phyloP scores from a whole-genome alignment of 2,888 invertebrate species.

The Drosophila pseudotakahashii region DNA sequence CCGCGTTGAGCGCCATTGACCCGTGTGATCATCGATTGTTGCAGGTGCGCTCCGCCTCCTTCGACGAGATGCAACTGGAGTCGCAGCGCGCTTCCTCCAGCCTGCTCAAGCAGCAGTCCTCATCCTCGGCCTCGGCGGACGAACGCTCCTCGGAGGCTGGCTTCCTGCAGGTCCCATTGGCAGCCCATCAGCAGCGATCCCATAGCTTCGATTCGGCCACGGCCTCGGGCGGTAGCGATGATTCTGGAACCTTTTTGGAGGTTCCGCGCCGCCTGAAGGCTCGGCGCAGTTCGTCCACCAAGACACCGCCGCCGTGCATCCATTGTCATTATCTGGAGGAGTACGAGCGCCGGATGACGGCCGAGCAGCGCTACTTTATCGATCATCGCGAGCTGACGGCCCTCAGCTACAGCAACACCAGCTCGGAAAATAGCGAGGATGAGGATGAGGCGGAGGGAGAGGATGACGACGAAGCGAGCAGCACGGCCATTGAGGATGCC shows the following conservation, averaged over 20 bases:
- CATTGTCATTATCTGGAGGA: conserved; percentile 92
- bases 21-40: conserved; percentile 21
- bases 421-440: conserved; percentile 85
- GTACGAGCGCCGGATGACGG: conserved; percentile 87
- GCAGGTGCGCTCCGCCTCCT: conserved; percentile 93
- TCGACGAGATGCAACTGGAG: conserved; percentile 94
- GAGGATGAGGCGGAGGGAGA: conserved; percentile 63
- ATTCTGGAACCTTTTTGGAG: conserved; percentile 86
- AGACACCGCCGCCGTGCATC: conserved; percentile 89
- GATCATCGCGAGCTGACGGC: conserved; percentile 82
- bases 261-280: conserved; percentile 88
- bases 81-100: conserved; percentile 86
- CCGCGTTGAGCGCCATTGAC: background rate
- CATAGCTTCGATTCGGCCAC: conserved; percentile 91
- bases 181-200: conserved; percentile 88
- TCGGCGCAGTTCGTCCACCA: conserved; percentile 87
- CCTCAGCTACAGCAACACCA: conserved; percentile 85
- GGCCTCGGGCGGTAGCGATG: conserved; percentile 88
- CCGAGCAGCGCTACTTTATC: conserved; percentile 82
- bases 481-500: conserved; percentile 41
- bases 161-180: conserved; percentile 88
- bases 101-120: conserved; percentile 81
- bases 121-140: conserved; percentile 74
- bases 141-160: conserved; percentile 82
- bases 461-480: conserved; percentile 74